Evolutionary conservation across 1,140 invertebrate genomes (phyloP).

Genomic region (Acromyrmex heyeri): DNA sequence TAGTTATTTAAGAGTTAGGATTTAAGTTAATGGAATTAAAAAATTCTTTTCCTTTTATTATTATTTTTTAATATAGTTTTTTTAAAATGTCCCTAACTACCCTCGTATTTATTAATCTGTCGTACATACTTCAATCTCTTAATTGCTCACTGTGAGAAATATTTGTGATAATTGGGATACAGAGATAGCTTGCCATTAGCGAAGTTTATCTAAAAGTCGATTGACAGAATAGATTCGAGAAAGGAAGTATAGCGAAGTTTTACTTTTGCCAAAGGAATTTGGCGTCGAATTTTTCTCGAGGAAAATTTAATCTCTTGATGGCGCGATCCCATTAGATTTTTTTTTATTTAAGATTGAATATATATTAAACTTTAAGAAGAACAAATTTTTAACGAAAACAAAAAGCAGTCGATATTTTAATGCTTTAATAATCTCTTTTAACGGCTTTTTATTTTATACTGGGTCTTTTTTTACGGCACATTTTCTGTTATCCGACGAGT

Average conservation of each 20-base stretch:
- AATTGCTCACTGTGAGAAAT: background rate
- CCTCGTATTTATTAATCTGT: too few species aligned
- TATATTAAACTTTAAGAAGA: background rate
- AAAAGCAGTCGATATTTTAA: background rate
- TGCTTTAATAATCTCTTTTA: background rate
- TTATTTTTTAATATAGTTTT: too few species aligned
- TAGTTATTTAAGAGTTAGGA: too few species aligned
- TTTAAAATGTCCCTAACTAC: too few species aligned
- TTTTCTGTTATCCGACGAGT: background rate
- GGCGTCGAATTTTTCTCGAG: slow-evolving; percentile 24
- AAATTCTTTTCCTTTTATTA: too few species aligned
- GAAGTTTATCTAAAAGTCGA: background rate
- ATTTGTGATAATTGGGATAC: slow-evolving; percentile 7
- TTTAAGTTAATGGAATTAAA: too few species aligned
- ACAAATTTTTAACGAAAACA: background rate
- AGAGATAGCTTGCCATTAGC: background rate
- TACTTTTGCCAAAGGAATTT: slow-evolving; percentile 34
- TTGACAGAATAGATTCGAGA: background rate
- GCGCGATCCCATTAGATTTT: slow-evolving; percentile 11
- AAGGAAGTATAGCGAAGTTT: slow-evolving; percentile 15
- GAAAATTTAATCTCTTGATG: slow-evolving; percentile 53
- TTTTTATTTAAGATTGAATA: slow-evolving; percentile 24
- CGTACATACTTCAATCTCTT: background rate
- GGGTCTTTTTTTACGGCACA: background rate
- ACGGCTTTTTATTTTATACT: background rate